Base-by-base conservation (phyloP, 1,140 invertebrate species). In the Thaumetopoea pityocampa region DNA sequence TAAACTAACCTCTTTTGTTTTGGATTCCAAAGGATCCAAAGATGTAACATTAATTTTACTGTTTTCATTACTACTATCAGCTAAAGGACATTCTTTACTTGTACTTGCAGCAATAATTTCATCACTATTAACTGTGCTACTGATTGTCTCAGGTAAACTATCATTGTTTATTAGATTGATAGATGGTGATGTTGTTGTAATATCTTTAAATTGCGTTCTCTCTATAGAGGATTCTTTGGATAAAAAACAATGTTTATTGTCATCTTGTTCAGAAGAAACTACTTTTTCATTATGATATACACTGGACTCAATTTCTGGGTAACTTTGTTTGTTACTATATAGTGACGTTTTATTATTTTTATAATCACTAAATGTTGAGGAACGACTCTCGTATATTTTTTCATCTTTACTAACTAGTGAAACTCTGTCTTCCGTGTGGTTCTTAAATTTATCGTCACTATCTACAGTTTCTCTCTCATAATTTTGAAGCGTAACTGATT, bases 31-130 rank as follows among this genome's bases (percentile, higher is more conserved):
- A 27, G 37, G 30, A 40, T 51, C 61, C 30, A 65, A 64, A 8
- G 78, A 79, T 7, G 65, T 61, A 14, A 83, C 58, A 45, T 68
- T 63, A 27, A 54, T 56, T 54, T 70, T 64, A 41, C 28, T 57
- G 9, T 51, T n/a, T 33, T 70, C 67, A 44, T 63, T 65, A 20
- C 67, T 79, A 41, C 65, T 82, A 43, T 72, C 68, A 16, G 67
- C 61, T 7, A 56, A n/a, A n/a, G n/a, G 10, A 42, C 40, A 38
- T 32, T 51, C 58, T 14, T 51, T 22, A 12, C 8, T 26, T n/a
- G 48, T 41, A 26, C 28, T 15, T 26, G 45, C 22, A 6, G 54
- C 35, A 16, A 17, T 17, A 22, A 20, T 33, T 27, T 35, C 29
- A 23, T 53, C 41, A 34, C 30, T 67, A 22, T 53, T 53, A 15